Conservation (phyloP, 2,888 invertebrate genomes). For the Micoletzkya japonica region DNA sequence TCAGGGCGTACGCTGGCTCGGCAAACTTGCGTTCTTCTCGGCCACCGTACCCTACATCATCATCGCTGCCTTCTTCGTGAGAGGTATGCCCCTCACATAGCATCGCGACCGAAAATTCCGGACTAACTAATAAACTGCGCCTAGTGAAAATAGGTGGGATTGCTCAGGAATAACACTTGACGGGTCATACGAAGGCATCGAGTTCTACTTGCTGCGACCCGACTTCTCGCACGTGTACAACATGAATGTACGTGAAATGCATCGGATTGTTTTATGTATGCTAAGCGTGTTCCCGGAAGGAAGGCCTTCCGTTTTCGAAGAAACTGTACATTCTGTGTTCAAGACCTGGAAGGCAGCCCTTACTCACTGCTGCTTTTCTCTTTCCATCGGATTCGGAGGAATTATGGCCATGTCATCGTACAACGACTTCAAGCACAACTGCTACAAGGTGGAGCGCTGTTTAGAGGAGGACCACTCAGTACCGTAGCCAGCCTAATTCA, state of each 20-base stretch:
- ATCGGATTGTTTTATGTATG: no score
- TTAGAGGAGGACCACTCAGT: no score
- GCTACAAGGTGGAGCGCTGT: slow-evolving; percentile 47
- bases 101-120: no score
- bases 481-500: no score
- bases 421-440: slow-evolving; percentile 51
- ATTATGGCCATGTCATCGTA: slow-evolving; percentile 53
- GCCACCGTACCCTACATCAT: slow-evolving; percentile 8
- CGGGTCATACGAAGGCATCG: slow-evolving; percentile 49
- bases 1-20: neutral
- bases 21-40: neutral
- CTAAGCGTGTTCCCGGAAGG: no score
- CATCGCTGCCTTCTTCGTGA: slow-evolving; percentile 38
- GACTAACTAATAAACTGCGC: no score
- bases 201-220: slow-evolving; percentile 51
- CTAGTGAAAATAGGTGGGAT: no score
- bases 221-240: slow-evolving; percentile 38
- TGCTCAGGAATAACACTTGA: slow-evolving; percentile 50
- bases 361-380: slow-evolving; percentile 55
- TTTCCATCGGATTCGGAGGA: slow-evolving; percentile 57
- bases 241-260: slow-evolving; percentile 6
- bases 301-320: no score
- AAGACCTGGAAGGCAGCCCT: slow-evolving; percentile 55
- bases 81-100: no score
- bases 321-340: no score